Conservation (phyloP, 1,140 invertebrate genomes). For the Drosophila tropicalis region DNA sequence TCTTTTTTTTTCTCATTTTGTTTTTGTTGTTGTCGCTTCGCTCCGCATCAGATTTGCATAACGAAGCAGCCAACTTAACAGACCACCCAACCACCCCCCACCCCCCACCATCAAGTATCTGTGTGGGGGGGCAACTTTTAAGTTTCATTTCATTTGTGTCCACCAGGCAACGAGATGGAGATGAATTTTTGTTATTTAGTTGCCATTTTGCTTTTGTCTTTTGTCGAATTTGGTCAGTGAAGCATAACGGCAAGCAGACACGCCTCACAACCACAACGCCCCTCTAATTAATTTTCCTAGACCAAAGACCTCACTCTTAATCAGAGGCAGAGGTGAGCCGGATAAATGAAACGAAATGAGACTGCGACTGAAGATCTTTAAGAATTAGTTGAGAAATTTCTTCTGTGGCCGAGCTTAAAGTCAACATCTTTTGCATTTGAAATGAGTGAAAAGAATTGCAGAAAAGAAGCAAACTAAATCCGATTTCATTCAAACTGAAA, state of each 20-base stretch:
- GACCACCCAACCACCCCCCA: slow-evolving; percentile 1
- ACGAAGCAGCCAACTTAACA: slow-evolving; percentile 64
- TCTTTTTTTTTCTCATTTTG: slow-evolving; percentile 30
- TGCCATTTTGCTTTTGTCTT: slow-evolving; percentile 63
- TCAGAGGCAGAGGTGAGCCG: slow-evolving; percentile 20
- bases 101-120: neutral
- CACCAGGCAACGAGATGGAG: neutral
- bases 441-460: slow-evolving; percentile 47
- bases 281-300: slow-evolving; percentile 75
- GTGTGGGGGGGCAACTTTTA: slow-evolving; percentile 56
- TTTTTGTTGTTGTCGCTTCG: slow-evolving; percentile 18
- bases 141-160: slow-evolving; percentile 39
- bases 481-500: neutral
- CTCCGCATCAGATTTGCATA: slow-evolving; percentile 63
- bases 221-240: slow-evolving; percentile 56
- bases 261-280: slow-evolving; percentile 17
- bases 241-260: slow-evolving; percentile 34
- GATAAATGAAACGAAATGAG: neutral
- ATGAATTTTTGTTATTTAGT: slow-evolving; percentile 58
- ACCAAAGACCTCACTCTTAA: slow-evolving; percentile 8
- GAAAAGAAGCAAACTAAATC: neutral
- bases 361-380: slow-evolving; percentile 34
- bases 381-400: slow-evolving; percentile 53
- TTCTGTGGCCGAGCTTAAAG: slow-evolving; percentile 38
- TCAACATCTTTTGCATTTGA: slow-evolving; percentile 51